These are phyloP conservation scores for Enteromius anoplus DNA, from an alignment of 2,797 vertebrate species.

Conservation along the genomic window DNA sequence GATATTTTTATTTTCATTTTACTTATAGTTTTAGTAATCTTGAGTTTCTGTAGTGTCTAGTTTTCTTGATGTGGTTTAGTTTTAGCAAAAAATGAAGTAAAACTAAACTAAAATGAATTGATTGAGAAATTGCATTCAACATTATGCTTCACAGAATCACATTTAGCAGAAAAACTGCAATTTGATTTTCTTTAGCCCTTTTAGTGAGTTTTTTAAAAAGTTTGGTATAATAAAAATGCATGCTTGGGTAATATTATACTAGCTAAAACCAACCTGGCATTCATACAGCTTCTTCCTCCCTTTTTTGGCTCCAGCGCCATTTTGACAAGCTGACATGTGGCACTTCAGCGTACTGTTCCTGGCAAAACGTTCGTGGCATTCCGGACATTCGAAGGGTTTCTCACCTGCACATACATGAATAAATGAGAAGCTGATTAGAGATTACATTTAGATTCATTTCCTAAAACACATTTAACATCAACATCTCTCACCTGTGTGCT, in stretches of 20 bases:
- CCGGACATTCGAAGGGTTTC: conserved; percentile 97
- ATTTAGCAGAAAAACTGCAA: background rate
- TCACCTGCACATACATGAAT: conserved; percentile 81
- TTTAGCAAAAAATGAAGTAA: background rate
- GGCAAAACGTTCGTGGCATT: conserved; percentile 95
- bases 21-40: background rate
- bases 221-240: background rate
- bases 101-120: background rate
- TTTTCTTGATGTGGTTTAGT: background rate
- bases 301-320: conserved; percentile 95
- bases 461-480: conserved; percentile 1
- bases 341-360: conserved; percentile 97
- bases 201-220: background rate
- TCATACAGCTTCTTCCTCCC: conserved; percentile 98
- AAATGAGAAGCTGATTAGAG: conserved; percentile 18
- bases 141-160: background rate
- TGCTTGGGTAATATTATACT: background rate
- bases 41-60: background rate
- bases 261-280: conserved; percentile 86
- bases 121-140: background rate
- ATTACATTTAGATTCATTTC: background rate
- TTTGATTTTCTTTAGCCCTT: background rate
- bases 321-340: conserved; percentile 96
- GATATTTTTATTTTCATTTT: background rate
- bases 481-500: conserved; percentile 86